Evolutionary conservation across 2,113 vertebrate genomes (phyloP), one percentile per base, ranked within the genome.

Genomic region (Leucoraja erinaceus): DNA sequence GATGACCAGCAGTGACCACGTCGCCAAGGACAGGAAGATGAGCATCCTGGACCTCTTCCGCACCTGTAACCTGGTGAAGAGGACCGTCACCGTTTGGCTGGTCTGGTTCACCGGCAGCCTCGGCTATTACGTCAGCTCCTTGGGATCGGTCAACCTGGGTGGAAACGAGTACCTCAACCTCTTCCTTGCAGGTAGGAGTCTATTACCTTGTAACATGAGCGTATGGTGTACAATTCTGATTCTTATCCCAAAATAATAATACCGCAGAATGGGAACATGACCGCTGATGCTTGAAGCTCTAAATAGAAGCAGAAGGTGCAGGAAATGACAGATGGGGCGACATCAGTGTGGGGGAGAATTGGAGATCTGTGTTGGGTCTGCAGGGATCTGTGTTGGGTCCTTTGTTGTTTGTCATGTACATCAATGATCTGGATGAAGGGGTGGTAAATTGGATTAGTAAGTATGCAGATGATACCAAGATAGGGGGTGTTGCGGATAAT

Each of bases 81-180:
- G 98, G 47, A 98, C 98, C 0, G 95, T 97, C 94, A 98, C 96
- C 5, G 95, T 99, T 92, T 99, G 98, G 98, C 96, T 99, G 93
- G 96, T 98, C 94, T 99, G 98, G 98, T 98, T 99, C 94, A 97
- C 98, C 0, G 97, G 96, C 93, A 98, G 98, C 94, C 96, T 99
- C 93, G 98, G 98, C 78, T 99, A 98, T 95, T 99, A 99, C 1
- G 96, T 97, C 47, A 98, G 98, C 94, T 98, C 97, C 93, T 95
- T 98, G 95, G 97, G 97, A 93, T 97, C 98, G 54, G 96, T 98
- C 94, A 97, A 95, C 94, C 95, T 98, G 12, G 98, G 97, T 94
- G 98, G 98, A 94, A 97, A 97, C 94, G 97, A 98, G 94, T 98
- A 98, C 93, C 93, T 99, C 93, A 98, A 98, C 95, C 96, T 99